Evolutionary conservation across 2,888 invertebrate species (phyloP), one percentile per base, ranked within the genome.

Genomic region (Carterocephalus palaemon): DNA sequence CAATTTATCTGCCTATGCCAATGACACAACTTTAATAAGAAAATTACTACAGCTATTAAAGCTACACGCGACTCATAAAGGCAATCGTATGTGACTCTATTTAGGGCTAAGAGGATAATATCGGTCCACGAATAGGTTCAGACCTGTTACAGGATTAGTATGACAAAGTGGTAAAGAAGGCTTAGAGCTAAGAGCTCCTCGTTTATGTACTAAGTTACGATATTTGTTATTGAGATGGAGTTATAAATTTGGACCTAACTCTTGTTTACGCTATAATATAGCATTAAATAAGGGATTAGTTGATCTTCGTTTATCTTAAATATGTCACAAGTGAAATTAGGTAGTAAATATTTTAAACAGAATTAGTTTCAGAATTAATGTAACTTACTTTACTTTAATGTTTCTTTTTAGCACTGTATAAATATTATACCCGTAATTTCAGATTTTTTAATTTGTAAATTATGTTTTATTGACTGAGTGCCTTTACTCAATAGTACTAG

Each of bases 111-210:
- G 36, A 29, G 29, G 43, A 43, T 31, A 43, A 43, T 43, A 43
- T 29, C 36, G 36, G 34, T 10, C 34, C 22, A 15, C 43, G 43
- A 43, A 41, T 43, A 43, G 36, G 36, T 43, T 36, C 16, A 36
- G 34, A 43, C 43, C 43, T 36, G 43, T 43, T 43, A 36, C 28
- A 29, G 43, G 43, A 43, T 43, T 43, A 43, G 36, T 29, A 36
- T 43, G 43, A 43, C 43, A 43, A 43, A 43, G 36, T 43, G 36
- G 24, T 10, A 17, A 28, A 42, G 26, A 34, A 42, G 26, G 42
- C 34, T 29, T 36, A 36, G 22, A 13, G 42, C 34, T 29, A 29
- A 36, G 22, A 13, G 38, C 23, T 32, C 10, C 9, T 20, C 34
- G 34, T 34, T 42, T 16, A 42, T 8, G 34, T 42, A 20, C 28